Conservation (phyloP, 1,140 invertebrate species). For the Maconellicoccus hirsutus region DNA sequence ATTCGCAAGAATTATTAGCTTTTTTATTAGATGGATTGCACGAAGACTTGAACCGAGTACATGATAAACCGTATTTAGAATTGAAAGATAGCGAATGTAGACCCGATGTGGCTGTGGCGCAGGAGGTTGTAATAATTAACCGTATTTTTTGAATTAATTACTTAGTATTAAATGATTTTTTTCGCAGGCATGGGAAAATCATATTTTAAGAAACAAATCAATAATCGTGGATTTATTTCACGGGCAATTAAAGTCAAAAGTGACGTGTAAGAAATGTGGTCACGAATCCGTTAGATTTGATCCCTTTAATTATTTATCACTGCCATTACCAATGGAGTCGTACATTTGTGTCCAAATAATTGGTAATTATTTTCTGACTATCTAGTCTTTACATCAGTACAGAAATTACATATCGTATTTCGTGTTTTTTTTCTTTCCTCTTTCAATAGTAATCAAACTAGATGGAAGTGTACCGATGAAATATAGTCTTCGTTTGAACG, state of each 20-base stretch:
- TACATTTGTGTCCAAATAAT: slow-evolving; percentile 59
- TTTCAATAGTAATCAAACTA: slow-evolving; percentile 54
- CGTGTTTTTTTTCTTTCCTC: slow-evolving; percentile 24
- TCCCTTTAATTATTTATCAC: slow-evolving; percentile 74
- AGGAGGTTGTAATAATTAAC: slow-evolving; percentile 38
- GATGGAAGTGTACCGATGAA: slow-evolving; percentile 68
- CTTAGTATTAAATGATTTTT: slow-evolving; percentile 23
- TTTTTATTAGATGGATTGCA: slow-evolving; percentile 80
- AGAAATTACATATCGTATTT: not conserved
- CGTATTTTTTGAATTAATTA: not conserved
- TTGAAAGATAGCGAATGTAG: slow-evolving; percentile 64
- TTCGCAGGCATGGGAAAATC: slow-evolving; percentile 60
- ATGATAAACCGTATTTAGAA: slow-evolving; percentile 54
- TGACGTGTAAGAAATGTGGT: slow-evolving; percentile 64
- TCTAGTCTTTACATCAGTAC: not conserved
- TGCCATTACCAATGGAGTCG: slow-evolving; percentile 70
- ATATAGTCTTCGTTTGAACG: slow-evolving; percentile 67
- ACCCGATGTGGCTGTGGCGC: slow-evolving; percentile 59
- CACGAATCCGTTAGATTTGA: slow-evolving; percentile 75
- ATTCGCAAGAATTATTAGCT: slow-evolving; percentile 76
- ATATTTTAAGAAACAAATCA: slow-evolving; percentile 62
- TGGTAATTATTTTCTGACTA: slow-evolving; percentile 39
- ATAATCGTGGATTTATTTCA: slow-evolving; percentile 83
- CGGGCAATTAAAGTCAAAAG: slow-evolving; percentile 76
- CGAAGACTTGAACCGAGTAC: slow-evolving; percentile 73